Conservation (phyloP, 2,113 vertebrate genomes). For the Trochalopteron elliotii region DNA sequence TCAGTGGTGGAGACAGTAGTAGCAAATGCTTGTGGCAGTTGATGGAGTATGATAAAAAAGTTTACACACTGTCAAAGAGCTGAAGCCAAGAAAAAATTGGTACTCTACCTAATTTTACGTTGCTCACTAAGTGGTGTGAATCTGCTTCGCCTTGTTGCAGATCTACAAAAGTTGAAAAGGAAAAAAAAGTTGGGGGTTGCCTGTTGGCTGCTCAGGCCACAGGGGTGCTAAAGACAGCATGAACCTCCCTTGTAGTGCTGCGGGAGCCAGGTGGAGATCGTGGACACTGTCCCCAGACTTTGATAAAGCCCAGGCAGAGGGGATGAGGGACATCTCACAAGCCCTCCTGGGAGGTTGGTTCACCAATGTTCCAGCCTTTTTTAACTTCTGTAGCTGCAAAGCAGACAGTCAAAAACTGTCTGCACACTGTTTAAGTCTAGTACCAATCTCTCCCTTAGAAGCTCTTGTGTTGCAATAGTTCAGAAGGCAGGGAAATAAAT, state of each 20-base stretch:
- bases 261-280: rapidly evolving
- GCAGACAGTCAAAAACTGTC: background rate
- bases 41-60: background rate
- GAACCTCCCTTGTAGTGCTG: background rate
- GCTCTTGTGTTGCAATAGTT: background rate
- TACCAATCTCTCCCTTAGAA: background rate
- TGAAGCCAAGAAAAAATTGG: background rate
- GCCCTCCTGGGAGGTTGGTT: background rate
- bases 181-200: background rate
- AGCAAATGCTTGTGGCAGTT: background rate
- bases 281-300: rapidly evolving
- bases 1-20: background rate
- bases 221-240: rapidly evolving
- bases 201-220: background rate
- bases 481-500: background rate
- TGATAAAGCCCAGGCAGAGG: background rate
- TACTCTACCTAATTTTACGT: background rate
- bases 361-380: background rate
- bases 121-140: rapidly evolving
- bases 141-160: background rate
- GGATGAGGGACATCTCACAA: background rate
- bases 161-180: background rate
- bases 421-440: background rate
- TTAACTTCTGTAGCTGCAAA: background rate
- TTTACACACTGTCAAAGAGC: background rate